A percentile compares a stretch with the other conserved stretches of the same genome.
phyloP scores from a whole-genome alignment of 2,113 vertebrate genomes.

The Fregetta grallaria region DNA sequence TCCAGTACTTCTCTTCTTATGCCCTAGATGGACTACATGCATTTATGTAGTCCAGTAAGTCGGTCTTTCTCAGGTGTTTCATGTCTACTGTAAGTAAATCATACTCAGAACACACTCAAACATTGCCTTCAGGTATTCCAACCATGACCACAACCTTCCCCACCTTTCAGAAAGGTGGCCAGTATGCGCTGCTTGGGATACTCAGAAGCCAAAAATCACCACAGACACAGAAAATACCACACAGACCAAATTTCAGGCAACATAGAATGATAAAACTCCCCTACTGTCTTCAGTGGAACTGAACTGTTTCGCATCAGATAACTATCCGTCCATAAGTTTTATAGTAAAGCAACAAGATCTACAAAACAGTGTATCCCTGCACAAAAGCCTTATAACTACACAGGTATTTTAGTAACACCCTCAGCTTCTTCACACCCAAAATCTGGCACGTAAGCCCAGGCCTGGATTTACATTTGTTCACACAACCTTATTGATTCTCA shows the following conservation, averaged over 20 bases:
- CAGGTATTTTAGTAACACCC: background rate
- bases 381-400: background rate
- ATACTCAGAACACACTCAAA: background rate
- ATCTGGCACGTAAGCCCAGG: fast-evolving
- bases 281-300: background rate
- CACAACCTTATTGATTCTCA: background rate
- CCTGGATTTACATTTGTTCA: background rate
- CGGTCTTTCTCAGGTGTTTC: background rate
- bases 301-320: background rate
- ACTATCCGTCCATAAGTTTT: background rate
- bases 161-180: background rate
- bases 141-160: background rate
- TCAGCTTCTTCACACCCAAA: background rate
- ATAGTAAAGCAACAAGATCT: background rate
- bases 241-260: background rate
- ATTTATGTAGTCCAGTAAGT: background rate
- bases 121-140: background rate
- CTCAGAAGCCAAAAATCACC: background rate
- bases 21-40: background rate
- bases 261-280: background rate
- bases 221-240: background rate
- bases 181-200: background rate
- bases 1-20: background rate
- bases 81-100: background rate
- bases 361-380: background rate